Evolutionary conservation across 2,888 invertebrate genomes (phyloP).

Genomic region (Notocelia uddmanniana): DNA sequence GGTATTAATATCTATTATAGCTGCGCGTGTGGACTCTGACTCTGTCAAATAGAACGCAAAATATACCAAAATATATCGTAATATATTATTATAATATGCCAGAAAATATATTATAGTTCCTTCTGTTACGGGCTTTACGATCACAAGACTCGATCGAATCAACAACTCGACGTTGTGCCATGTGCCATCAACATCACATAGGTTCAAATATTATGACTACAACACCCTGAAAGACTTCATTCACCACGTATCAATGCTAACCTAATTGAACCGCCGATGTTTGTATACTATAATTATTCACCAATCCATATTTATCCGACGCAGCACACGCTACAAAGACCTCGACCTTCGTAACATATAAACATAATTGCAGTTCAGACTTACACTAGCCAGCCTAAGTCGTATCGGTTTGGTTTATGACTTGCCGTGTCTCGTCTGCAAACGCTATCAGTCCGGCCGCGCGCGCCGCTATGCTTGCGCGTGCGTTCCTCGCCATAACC

Average conservation of each 20-base stretch:
- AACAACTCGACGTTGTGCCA: not conserved
- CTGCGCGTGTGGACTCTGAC: no score
- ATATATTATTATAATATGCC: no score
- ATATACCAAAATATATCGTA: no score
- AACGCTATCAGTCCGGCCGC: slow-evolving; percentile 46
- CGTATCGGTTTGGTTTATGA: not conserved
- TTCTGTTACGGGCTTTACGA: no score
- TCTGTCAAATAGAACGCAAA: no score
- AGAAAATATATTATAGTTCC: no score
- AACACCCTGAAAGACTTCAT: slow-evolving; percentile 16
- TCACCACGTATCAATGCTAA: slow-evolving; percentile 1
- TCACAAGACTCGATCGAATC: not conserved
- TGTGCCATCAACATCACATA: not conserved
- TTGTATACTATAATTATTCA: slow-evolving; percentile 14
- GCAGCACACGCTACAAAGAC: not conserved
- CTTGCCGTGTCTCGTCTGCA: slow-evolving; percentile 31
- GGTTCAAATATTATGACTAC: not conserved
- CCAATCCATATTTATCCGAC: not conserved
- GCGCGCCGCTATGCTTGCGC: slow-evolving; percentile 49
- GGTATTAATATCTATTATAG: no score
- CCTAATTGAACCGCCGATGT: slow-evolving; percentile 8
- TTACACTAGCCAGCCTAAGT: not conserved
- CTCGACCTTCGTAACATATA: not conserved
- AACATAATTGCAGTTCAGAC: not conserved
- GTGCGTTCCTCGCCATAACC: slow-evolving; percentile 38